phyloP scores from a whole-genome alignment of 2,797 vertebrate genomes.

The Tapera naevia region DNA sequence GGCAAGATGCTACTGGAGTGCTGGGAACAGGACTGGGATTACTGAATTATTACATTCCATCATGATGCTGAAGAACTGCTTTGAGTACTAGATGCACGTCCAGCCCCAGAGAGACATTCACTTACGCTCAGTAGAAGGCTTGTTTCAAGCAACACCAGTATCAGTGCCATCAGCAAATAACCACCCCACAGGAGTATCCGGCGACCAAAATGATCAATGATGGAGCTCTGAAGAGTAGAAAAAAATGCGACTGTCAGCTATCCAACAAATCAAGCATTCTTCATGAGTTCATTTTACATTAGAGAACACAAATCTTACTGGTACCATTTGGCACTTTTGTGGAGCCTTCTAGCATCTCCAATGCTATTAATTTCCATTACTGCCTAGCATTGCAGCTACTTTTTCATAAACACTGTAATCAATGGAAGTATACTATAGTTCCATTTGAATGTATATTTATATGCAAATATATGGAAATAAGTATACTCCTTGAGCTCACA shows the following conservation, averaged over 20 bases:
- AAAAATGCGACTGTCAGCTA: background rate
- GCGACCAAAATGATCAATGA: slow-evolving; percentile 85
- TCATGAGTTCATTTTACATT: background rate
- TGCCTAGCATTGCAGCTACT: background rate
- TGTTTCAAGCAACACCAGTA: slow-evolving; percentile 82
- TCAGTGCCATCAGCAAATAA: slow-evolving; percentile 86
- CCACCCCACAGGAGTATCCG: slow-evolving; percentile 84
- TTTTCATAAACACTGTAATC: background rate
- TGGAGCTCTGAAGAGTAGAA: slow-evolving; percentile 77
- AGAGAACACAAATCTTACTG: background rate
- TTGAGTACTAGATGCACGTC: background rate
- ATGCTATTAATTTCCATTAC: background rate
- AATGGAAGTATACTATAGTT: background rate
- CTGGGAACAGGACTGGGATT: no score
- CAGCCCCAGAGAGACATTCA: background rate
- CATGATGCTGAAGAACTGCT: no score
- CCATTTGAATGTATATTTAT: background rate
- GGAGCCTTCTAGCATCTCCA: background rate
- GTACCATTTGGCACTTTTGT: background rate
- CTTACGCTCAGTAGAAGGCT: slow-evolving; percentile 85
- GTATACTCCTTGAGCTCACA: background rate
- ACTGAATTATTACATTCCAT: no score
- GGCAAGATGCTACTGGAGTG: no score
- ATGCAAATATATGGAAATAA: background rate
- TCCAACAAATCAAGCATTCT: background rate